phyloP scores from a whole-genome alignment of 2,888 invertebrate genomes.

The Gerris lacustris region DNA sequence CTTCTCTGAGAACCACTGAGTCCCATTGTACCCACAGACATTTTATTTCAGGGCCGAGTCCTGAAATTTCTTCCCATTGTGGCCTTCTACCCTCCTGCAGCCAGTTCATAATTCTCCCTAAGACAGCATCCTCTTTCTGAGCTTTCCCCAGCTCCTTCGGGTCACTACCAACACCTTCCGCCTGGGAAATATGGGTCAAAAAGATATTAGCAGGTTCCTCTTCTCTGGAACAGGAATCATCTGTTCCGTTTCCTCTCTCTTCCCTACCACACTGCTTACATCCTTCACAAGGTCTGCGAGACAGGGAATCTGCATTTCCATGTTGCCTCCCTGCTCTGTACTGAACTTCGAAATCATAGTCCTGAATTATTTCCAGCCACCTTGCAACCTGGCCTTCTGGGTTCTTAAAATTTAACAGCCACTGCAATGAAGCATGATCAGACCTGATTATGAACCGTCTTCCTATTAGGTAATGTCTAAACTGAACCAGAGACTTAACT shows the following conservation, averaged over 20 bases:
- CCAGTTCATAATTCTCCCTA: background rate
- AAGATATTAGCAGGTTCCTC: too few relatives aligned
- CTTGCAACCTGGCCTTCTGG: slow-evolving; percentile 26
- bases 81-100: slow-evolving; percentile 7
- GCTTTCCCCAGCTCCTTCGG: background rate
- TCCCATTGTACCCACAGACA: slow-evolving; percentile 16
- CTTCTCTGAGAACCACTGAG: slow-evolving; percentile 17
- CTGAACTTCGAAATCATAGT: slow-evolving; percentile 31
- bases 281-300: slow-evolving; percentile 24
- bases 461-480: too few relatives aligned
- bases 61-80: background rate
- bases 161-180: background rate
- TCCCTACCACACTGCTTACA: background rate
- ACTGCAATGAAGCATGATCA: slow-evolving; percentile 13
- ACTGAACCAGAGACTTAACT: too few relatives aligned
- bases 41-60: background rate
- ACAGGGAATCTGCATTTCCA: slow-evolving; percentile 29
- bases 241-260: too few relatives aligned
- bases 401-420: slow-evolving; percentile 9
- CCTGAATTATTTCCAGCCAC: slow-evolving; percentile 32
- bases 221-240: too few relatives aligned
- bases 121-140: background rate
- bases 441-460: slow-evolving; percentile 1
- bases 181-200: slow-evolving; percentile 10
- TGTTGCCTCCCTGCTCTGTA: slow-evolving; percentile 29